Evolutionary conservation across 2,888 invertebrate species (phyloP).

Genomic region (Carabus problematicus): DNA sequence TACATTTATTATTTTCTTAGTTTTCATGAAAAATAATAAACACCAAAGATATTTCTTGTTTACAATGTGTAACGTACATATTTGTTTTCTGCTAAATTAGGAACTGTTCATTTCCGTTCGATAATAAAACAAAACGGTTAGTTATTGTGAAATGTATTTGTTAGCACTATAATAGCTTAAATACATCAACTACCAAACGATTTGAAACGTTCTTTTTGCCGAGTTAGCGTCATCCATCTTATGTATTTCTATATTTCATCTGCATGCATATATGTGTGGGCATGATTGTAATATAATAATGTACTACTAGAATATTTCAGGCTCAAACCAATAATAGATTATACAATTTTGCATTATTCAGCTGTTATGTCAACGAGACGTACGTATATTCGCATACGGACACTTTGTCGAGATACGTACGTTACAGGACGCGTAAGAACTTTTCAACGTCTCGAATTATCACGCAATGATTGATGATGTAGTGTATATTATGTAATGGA

Average conservation of each 20-base stretch:
- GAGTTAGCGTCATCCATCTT: constrained; percentile 17
- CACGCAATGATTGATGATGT: too few species aligned
- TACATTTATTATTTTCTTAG: too few species aligned
- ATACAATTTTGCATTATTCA: background rate
- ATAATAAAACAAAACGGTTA: background rate
- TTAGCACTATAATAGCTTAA: constrained; percentile 42
- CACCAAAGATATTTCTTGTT: constrained; percentile 12
- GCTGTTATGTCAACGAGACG: background rate
- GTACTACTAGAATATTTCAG: background rate
- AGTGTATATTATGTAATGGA: too few species aligned
- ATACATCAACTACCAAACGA: constrained; percentile 19
- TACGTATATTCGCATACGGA: too few species aligned
- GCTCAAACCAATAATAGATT: background rate
- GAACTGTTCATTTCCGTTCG: background rate
- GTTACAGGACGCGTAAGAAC: background rate
- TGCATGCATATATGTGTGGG: constrained; percentile 39
- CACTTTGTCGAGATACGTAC: background rate
- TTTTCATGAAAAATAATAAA: background rate
- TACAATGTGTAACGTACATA: background rate
- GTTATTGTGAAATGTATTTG: constrained; percentile 26
- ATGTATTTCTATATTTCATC: constrained; percentile 24
- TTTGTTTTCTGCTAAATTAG: constrained; percentile 5
- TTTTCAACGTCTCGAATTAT: too few species aligned
- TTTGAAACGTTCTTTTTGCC: constrained; percentile 28
- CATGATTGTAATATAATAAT: constrained; percentile 31